These are phyloP conservation scores for Mormyrus hasselquistii DNA, from an alignment of 2,797 vertebrate species.

Conservation along the genomic window DNA sequence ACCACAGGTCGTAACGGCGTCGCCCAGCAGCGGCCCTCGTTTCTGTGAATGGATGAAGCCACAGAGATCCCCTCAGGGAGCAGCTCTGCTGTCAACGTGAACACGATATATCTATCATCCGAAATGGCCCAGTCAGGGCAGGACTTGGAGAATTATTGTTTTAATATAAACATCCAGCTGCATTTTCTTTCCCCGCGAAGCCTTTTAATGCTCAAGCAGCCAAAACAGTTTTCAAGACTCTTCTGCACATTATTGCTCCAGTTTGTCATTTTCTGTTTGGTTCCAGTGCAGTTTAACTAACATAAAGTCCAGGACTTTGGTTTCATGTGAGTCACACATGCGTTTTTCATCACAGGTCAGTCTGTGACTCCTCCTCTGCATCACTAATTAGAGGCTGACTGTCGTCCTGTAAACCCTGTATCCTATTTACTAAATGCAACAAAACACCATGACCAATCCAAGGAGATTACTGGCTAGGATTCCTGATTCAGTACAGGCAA, in stretches of 20 bases:
- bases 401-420: background rate
- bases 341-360: slow-evolving; percentile 15
- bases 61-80: background rate
- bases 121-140: slow-evolving; percentile 13
- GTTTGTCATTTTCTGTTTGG: slow-evolving; percentile 13
- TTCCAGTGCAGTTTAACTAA: background rate
- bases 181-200: background rate
- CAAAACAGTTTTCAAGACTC: slow-evolving; percentile 10
- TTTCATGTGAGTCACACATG: background rate
- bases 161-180: background rate
- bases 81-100: background rate
- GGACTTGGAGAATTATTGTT: slow-evolving; percentile 3
- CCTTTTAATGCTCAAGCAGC: background rate
- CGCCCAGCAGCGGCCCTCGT: background rate
- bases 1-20: background rate
- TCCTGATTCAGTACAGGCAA: background rate
- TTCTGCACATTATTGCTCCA: background rate
- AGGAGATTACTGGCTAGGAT: background rate
- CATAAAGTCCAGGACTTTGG: background rate
- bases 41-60: background rate
- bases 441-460: background rate
- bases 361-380: background rate
- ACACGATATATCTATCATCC: background rate
- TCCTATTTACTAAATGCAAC: background rate
- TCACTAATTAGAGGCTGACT: background rate